phyloP scores from a whole-genome alignment of 2,113 vertebrate genomes.

The Centropus bengalensis region DNA sequence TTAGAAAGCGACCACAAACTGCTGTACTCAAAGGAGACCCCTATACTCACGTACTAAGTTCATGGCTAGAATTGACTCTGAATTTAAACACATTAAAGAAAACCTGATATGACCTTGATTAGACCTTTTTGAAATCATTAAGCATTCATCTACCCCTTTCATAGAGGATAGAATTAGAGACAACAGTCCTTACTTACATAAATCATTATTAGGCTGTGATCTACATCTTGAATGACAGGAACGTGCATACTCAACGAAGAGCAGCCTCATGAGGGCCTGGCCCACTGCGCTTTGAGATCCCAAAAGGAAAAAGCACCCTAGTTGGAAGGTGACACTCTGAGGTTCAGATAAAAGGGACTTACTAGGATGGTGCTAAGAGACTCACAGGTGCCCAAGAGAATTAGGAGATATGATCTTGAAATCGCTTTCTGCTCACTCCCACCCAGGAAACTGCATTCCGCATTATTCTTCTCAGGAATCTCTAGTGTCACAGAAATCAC shows the following conservation, averaged over 20 bases:
- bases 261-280: neutral
- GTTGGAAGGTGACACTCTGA: neutral
- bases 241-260: neutral
- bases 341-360: neutral
- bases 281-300: neutral
- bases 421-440: neutral
- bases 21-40: neutral
- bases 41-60: neutral
- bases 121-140: neutral
- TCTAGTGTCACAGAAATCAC: neutral
- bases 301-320: neutral
- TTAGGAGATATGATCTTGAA: neutral
- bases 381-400: neutral
- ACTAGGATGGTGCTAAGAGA: neutral
- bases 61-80: neutral
- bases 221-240: neutral
- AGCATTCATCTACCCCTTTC: neutral
- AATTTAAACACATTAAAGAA: neutral
- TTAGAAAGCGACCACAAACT: neutral
- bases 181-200: neutral
- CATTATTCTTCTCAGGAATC: neutral
- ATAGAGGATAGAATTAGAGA: neutral
- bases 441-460: neutral
- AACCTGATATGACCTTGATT: neutral
- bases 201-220: neutral